Percentiles rank a stretch among this genome's conserved stretches.
phyloP scores from a whole-genome alignment of 2,888 invertebrate genomes.

The Sphaerolaimus hirsutus region DNA sequence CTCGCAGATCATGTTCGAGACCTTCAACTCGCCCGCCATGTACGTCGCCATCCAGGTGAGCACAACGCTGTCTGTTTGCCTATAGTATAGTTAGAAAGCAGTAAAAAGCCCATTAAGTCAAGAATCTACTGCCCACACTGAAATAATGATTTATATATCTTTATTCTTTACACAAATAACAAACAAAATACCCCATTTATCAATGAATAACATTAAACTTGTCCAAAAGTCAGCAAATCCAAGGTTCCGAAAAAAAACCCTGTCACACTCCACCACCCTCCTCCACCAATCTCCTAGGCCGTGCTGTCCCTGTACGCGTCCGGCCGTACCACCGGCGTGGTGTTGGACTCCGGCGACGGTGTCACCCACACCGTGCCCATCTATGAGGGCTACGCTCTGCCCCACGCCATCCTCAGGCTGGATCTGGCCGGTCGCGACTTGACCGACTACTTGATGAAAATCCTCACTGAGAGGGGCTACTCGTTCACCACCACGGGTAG shows the following conservation, averaged over 20 bases:
- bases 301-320: conserved; percentile 72
- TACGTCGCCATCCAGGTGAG: conserved; percentile 59
- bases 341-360: conserved; percentile 69
- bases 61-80: no score
- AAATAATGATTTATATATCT: no score
- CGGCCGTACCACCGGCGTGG: conserved; percentile 76
- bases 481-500: conserved; percentile 29
- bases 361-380: conserved; percentile 75
- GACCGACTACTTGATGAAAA: conserved; percentile 37
- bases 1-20: conserved; percentile 62
- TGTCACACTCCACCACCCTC: no score
- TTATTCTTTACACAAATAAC: no score
- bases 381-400: conserved; percentile 46
- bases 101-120: no score
- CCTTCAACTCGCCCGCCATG: conserved; percentile 37
- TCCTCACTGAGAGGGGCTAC: conserved; percentile 32
- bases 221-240: no score
- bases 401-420: conserved; percentile 32
- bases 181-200: no score
- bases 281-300: no score
- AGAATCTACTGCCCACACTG: no score
- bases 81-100: no score
- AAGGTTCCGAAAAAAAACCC: no score
- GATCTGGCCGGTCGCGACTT: conserved; percentile 34
- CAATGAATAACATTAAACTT: no score